Percentiles rank a stretch among this genome's conserved stretches.
phyloP scores from a whole-genome alignment of 2,888 invertebrate species.

The Nomada fucata region DNA sequence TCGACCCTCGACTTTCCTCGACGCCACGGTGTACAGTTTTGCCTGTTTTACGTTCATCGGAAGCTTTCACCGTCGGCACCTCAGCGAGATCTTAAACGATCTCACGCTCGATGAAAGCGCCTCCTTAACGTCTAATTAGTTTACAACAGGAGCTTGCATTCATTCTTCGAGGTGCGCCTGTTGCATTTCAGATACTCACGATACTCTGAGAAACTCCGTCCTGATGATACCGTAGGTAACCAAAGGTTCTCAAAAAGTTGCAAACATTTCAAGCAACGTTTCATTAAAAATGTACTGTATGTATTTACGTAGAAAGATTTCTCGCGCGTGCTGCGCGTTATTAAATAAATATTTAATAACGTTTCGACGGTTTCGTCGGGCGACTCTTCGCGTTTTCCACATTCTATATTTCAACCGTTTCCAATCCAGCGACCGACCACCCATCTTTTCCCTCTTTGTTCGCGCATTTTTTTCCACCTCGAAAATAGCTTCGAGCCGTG shows the following conservation, averaged over 20 bases:
- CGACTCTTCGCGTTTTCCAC: too few relatives aligned
- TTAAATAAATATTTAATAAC: too few relatives aligned
- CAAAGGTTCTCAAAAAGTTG: background rate
- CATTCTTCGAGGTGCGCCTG: conserved; percentile 49
- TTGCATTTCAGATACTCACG: conserved; percentile 31
- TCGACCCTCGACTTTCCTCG: background rate
- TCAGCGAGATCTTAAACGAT: conserved; percentile 62
- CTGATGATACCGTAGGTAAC: too few relatives aligned
- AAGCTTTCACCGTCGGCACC: conserved; percentile 59
- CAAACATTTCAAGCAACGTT: background rate
- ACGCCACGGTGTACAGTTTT: background rate
- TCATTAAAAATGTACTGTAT: too few relatives aligned
- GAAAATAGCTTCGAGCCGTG: conserved; percentile 18
- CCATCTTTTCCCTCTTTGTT: background rate
- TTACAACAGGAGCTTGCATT: conserved; percentile 57
- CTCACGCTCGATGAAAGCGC: conserved; percentile 57
- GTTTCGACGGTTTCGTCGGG: too few relatives aligned
- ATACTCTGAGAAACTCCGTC: too few relatives aligned
- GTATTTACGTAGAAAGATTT: too few relatives aligned
- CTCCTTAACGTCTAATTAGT: conserved; percentile 68
- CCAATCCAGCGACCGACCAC: too few relatives aligned
- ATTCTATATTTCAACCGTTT: too few relatives aligned
- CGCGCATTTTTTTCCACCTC: background rate
- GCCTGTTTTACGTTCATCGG: conserved; percentile 54
- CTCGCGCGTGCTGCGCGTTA: too few relatives aligned